These are phyloP conservation scores for Tenrec ecaudatus DNA, from an alignment of 2,113 vertebrate genomes.

Conservation along the genomic window DNA sequence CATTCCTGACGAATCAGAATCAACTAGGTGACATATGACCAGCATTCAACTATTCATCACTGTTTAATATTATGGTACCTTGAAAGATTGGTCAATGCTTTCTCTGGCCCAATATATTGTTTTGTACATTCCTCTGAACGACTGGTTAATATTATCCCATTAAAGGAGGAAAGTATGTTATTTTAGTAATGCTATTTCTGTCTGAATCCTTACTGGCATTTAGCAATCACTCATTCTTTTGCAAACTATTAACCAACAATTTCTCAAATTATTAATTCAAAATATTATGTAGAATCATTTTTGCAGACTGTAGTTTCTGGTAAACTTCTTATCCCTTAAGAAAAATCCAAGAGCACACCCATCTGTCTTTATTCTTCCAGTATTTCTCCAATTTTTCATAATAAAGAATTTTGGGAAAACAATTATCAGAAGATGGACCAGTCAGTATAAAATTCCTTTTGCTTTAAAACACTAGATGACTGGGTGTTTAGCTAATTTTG, in stretches of 20 bases:
- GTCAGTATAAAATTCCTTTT: constrained; percentile 15
- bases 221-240: not conserved
- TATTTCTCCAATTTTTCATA: not conserved
- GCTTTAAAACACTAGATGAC: constrained; percentile 2
- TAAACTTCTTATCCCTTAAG: constrained; percentile 5
- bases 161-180: constrained; percentile 21
- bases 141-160: not conserved
- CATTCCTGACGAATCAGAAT: not conserved
- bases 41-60: not conserved
- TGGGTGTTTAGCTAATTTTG: constrained; percentile 51
- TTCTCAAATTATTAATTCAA: constrained; percentile 37
- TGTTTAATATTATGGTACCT: not conserved
- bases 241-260: not conserved
- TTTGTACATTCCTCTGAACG: not conserved
- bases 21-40: not conserved
- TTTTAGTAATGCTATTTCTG: constrained; percentile 8
- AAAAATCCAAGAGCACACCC: not conserved
- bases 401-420: not conserved
- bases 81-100: not conserved
- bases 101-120: not conserved
- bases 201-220: not conserved
- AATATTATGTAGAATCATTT: not conserved
- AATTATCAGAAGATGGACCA: constrained; percentile 33
- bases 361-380: constrained; percentile 16
- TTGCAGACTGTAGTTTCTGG: not conserved